These are phyloP conservation scores for Pseudomyrmex pallidus DNA, from an alignment of 1,140 invertebrate species.

Conservation along the genomic window DNA sequence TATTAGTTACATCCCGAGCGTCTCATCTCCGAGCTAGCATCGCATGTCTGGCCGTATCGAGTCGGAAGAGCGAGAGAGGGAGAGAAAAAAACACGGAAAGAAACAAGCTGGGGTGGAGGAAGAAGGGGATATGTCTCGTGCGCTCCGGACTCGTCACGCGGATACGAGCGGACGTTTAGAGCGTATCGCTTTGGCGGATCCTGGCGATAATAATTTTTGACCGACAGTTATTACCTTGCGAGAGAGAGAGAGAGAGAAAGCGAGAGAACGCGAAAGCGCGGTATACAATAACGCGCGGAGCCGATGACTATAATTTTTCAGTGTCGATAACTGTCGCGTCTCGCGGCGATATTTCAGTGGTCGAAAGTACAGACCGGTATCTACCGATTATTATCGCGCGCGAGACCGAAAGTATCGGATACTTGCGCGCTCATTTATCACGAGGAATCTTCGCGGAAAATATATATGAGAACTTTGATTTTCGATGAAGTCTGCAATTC, in stretches of 20 bases:
- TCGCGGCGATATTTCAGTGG: slow-evolving; percentile 32
- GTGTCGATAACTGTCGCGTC: slow-evolving; percentile 22
- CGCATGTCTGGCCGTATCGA: background rate
- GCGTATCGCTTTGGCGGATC: background rate
- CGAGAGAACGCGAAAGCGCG: too few species aligned
- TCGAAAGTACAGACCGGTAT: background rate
- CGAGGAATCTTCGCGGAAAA: background rate
- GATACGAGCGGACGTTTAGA: slow-evolving; percentile 34
- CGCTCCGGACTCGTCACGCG: slow-evolving; percentile 4
- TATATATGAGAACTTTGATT: background rate
- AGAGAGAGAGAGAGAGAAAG: background rate
- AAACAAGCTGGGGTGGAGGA: background rate
- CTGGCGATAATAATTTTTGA: slow-evolving; percentile 51
- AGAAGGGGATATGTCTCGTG: background rate
- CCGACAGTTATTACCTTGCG: slow-evolving; percentile 53
- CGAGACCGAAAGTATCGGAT: background rate
- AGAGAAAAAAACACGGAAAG: background rate
- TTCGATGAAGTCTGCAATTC: background rate
- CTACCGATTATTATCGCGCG: slow-evolving; percentile 14
- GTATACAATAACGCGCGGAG: slow-evolving; percentile 9
- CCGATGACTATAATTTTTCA: slow-evolving; percentile 27
- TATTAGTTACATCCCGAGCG: slow-evolving; percentile 49
- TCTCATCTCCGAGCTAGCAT: background rate
- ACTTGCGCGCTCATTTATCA: background rate
- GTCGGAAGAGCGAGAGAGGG: background rate